Evolutionary conservation across 23 tunicate genomes (phyloP), one percentile per base, ranked within the genome.

Genomic region (Styela plicata): DNA sequence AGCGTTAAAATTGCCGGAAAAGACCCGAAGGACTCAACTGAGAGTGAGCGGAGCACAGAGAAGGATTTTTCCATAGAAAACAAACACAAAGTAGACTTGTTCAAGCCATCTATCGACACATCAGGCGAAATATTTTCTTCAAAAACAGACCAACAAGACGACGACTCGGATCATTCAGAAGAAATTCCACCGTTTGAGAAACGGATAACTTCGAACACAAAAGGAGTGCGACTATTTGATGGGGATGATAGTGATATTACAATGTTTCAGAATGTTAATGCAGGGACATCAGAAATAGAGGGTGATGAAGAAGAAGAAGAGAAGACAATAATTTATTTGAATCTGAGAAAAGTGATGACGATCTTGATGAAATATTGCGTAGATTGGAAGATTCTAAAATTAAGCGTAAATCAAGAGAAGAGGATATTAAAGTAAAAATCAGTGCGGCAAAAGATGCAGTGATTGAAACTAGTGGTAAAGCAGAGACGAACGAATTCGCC

Each of bases 311-410:
- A 66, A 66, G 7, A 66, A 18, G 31, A 24, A 66, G 29, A 5
- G 70, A 57, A 57, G 70, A 66, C 10, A 7, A 66, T 24, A 18
- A 7, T 3, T 24, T 27, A 24, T 24, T 27, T 17, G 31, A 27
- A 3, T 24, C 10, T 27, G 70, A 10, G 18, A 17, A 27, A 5
- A 71, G 35, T 34, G 81, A 76, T 17, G 81, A 76, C 26, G 81
- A 76, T 23, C 7, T 76, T 16, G 81, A 76, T 16, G 31, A 76
- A 13, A 16, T 76, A n/a, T 18, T 76, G 25, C 65, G 66, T 20
- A 53, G 65, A 53, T 57, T 76, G n/a, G 64, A 76, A 25, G 31
- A 76, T 0, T 7, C 81, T 19, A 36, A 44, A 53, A 23, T 13
- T 22, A 53, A 21, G 64, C 52, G 81, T 36, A 28, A 53, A 36